Evolutionary conservation across 2,797 vertebrate species (phyloP).

Genomic region (Phrynocephalus forsythii): DNA sequence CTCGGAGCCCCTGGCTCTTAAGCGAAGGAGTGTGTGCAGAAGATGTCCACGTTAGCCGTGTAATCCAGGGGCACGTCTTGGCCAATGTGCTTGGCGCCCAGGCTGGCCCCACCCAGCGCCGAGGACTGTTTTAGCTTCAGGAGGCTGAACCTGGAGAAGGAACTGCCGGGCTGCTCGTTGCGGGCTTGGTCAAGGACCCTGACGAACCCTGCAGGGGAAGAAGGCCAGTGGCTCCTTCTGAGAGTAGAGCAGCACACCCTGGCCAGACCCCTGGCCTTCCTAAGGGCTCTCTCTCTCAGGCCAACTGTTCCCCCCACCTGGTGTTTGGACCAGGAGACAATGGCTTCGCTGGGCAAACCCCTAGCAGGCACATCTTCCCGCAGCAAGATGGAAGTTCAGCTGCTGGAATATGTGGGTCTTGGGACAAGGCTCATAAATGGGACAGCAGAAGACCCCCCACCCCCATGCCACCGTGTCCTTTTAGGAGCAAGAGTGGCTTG

Average conservation of each 20-base stretch:
- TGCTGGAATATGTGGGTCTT: neutral
- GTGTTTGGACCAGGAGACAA: neutral
- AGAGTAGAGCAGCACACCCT: too few species aligned
- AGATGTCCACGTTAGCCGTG: constrained; percentile 77
- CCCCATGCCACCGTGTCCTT: neutral
- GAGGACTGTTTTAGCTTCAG: constrained; percentile 84
- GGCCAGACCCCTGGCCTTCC: neutral
- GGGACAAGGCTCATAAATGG: neutral
- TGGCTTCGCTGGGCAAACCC: neutral
- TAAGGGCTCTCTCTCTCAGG: neutral
- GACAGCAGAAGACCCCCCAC: neutral
- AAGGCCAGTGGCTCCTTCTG: neutral
- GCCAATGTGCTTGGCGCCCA: constrained; percentile 82
- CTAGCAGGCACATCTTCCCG: neutral
- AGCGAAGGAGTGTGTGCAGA: constrained; percentile 85
- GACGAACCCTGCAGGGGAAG: constrained; percentile 82
- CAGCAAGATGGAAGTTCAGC: neutral
- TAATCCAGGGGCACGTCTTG: constrained; percentile 81
- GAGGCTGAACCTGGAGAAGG: constrained; percentile 86
- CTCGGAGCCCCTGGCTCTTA: constrained; percentile 17
- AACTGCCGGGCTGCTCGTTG: constrained; percentile 48
- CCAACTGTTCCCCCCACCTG: neutral
- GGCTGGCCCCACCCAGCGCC: constrained; percentile 86
- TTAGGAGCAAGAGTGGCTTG: neutral
- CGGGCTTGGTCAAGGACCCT: constrained; percentile 74